These are phyloP conservation scores for Xylota segnis DNA, from an alignment of 2,888 invertebrate species.

Conservation along the genomic window DNA sequence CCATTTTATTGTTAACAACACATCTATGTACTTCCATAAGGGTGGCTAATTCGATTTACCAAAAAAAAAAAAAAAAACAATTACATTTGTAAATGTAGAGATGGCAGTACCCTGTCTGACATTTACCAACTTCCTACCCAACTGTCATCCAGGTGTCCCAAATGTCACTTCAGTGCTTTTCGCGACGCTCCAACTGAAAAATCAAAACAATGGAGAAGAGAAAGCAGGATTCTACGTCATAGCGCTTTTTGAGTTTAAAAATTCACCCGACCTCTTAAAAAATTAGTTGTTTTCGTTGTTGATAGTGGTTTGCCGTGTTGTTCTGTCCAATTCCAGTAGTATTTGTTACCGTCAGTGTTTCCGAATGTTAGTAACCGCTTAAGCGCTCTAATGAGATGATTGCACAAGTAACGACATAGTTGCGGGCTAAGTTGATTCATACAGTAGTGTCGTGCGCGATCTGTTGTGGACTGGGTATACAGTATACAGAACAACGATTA, in stretches of 20 bases:
- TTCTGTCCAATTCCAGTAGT: conserved; percentile 4
- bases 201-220: conserved; percentile 34
- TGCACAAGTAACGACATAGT: neutral
- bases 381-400: neutral
- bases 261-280: conserved; percentile 23
- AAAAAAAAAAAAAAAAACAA: too few relatives aligned
- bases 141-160: neutral
- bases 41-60: too few relatives aligned
- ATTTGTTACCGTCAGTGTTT: neutral
- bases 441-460: conserved; percentile 3
- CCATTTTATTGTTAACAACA: too few relatives aligned
- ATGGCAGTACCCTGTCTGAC: conserved; percentile 24
- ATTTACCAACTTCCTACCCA: neutral
- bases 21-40: too few relatives aligned
- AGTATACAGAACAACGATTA: neutral
- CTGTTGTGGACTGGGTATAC: neutral
- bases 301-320: neutral
- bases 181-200: neutral
- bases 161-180: neutral
- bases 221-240: conserved; percentile 32
- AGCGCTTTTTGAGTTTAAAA: conserved; percentile 23
- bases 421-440: conserved; percentile 12
- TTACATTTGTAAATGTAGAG: too few relatives aligned
- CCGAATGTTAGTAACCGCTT: conserved; percentile 2
- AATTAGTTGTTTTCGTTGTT: neutral